phyloP scores from a whole-genome alignment of 37 sponge, comb jelly and placozoan species.

The Halichondria panicea region DNA sequence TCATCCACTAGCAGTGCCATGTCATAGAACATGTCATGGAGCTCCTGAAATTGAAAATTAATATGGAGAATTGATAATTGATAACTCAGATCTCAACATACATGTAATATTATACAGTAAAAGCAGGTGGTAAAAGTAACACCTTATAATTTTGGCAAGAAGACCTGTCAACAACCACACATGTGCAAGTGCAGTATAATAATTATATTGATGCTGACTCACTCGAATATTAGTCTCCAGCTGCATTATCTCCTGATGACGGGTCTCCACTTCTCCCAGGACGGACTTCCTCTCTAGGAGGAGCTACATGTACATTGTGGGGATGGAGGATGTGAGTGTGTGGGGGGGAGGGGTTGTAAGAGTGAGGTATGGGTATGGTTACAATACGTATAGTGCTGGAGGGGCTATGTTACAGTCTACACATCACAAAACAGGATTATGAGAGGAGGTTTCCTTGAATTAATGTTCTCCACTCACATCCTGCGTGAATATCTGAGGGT shows the following conservation, averaged over 20 bases:
- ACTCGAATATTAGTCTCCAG: conserved; percentile 80
- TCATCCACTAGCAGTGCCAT: conserved; percentile 83
- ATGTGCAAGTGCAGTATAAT: no score
- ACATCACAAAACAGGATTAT: not conserved
- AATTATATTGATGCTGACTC: conserved; percentile 1
- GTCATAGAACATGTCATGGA: conserved; percentile 89
- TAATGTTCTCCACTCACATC: conserved; percentile 45
- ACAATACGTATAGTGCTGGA: no score
- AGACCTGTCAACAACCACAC: no score
- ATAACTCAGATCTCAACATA: not conserved
- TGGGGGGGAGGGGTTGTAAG: no score
- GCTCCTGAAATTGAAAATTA: conserved; percentile 58
- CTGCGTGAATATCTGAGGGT: conserved; percentile 60
- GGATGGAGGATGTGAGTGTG: conserved; percentile 14
- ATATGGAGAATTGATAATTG: not conserved
- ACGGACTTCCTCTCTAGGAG: conserved; percentile 42
- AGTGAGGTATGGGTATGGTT: no score
- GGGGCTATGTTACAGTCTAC: no score
- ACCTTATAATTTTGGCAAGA: no score
- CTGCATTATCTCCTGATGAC: conserved; percentile 70
- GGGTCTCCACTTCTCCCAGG: conserved; percentile 72
- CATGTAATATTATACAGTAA: not conserved
- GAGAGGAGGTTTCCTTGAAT: not conserved
- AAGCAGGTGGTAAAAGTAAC: not conserved
- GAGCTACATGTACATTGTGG: conserved; percentile 15